These are phyloP conservation scores for Microctonus aethiopoides DNA, from an alignment of 2,888 invertebrate genomes.

Conservation along the genomic window DNA sequence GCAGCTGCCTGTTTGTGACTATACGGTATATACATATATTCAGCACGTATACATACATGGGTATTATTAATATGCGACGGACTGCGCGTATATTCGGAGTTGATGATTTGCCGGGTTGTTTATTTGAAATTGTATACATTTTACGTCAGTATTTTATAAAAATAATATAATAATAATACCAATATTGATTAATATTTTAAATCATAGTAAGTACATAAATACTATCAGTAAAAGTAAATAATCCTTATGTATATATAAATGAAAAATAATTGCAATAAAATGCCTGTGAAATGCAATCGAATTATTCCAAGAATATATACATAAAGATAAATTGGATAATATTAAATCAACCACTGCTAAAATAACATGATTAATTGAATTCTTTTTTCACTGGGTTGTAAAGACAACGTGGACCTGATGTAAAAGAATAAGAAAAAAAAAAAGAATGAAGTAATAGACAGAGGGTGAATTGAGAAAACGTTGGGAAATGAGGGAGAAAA, in stretches of 20 bases:
- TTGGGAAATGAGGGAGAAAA: conserved; percentile 39
- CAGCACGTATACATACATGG: conserved; percentile 22
- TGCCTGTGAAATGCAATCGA: too few species aligned
- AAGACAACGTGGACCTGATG: conserved; percentile 12
- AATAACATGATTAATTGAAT: background rate
- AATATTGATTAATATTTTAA: too few species aligned
- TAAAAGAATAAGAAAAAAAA: background rate
- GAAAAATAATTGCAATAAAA: too few species aligned
- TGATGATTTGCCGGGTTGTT: conserved; percentile 54
- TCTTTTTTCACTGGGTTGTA: background rate
- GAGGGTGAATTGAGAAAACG: conserved; percentile 7
- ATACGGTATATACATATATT: conserved; percentile 43
- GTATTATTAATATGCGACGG: conserved; percentile 61
- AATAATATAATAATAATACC: too few species aligned
- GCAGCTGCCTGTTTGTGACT: conserved; percentile 61
- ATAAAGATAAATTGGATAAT: too few species aligned
- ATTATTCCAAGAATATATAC: too few species aligned
- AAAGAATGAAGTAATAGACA: background rate
- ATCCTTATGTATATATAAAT: too few species aligned
- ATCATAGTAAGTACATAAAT: too few species aligned
- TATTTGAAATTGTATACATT: conserved; percentile 41
- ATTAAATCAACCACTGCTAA: conserved; percentile 17
- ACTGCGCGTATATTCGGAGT: conserved; percentile 52
- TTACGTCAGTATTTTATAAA: conserved; percentile 20
- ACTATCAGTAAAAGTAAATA: too few species aligned